Base-by-base conservation (phyloP, 2,888 invertebrate species). In the Villa cingulata region DNA sequence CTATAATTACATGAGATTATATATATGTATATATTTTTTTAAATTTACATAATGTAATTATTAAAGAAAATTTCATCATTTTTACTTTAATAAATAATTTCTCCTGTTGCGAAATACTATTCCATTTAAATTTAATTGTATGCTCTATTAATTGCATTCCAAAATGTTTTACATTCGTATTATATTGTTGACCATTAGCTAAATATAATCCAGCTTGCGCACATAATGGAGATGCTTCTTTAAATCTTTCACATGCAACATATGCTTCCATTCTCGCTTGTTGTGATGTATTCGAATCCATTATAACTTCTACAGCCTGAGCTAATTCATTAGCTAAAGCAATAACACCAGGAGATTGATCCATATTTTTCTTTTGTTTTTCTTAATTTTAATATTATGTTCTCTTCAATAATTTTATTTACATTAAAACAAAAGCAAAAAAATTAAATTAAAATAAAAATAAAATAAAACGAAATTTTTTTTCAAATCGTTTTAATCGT, bases 81-180 rank as follows among this genome's bases (percentile, higher is more conserved):
- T 32, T 32, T 48, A 79, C 80, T 74, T 92, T 92, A 49, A 94
- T 87, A 60, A 85, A 87, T 50, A 89, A 73, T 68, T 92, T 94
- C 60, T 92, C 89, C 47, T 81, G 81, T 58, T 86, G 84, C 5
- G 83, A 80, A 59, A 94, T 86, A 57, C 84, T 83, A 50, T 86
- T 87, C 95, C 94, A 95, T 50, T 87, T 77, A 62, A 88, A 92
- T 71, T 90, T 94, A 27, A 94, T 85, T 45, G 86, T 87, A 61
- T 94, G 86, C 64, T 95, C 94, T 77, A 96, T 84, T 1, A 95
- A 70, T 59, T 94, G 92, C 1, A 95, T 72, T 0, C 94, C 95
- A 71, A 92, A 91, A 64, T 92, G 92, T 48, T 89, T 80, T 0
- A 88, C 83, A 48, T 86, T 78, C 36, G 84, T 77, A 10, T 84